phyloP scores from a whole-genome alignment of 2,888 invertebrate species.

The Drosophila recens region DNA sequence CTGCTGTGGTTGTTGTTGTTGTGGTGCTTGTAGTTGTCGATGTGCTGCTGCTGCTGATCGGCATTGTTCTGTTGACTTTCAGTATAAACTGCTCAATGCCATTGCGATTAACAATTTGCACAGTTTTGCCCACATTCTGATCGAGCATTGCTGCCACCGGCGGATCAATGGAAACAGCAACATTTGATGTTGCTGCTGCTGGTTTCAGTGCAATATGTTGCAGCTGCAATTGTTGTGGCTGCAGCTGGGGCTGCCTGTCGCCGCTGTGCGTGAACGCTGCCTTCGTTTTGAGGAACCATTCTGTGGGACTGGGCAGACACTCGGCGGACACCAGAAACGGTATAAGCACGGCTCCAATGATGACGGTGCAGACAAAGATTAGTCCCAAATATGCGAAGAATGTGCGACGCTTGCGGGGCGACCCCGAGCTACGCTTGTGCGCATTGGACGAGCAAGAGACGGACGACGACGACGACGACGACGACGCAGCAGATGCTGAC shows the following conservation, averaged over 20 bases:
- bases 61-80: slow-evolving; percentile 71
- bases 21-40: slow-evolving; percentile 26
- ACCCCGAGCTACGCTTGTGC: slow-evolving; percentile 36
- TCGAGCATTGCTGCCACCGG: slow-evolving; percentile 46
- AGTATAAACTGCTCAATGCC: slow-evolving; percentile 79
- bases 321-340: slow-evolving; percentile 84
- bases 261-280: slow-evolving; percentile 74
- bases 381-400: slow-evolving; percentile 84
- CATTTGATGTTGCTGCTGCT: not conserved
- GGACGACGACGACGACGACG: slow-evolving; percentile 5
- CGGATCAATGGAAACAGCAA: not conserved
- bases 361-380: slow-evolving; percentile 84
- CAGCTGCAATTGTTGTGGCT: slow-evolving; percentile 19
- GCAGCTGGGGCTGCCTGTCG: slow-evolving; percentile 17
- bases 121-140: slow-evolving; percentile 75
- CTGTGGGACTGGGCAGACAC: slow-evolving; percentile 83
- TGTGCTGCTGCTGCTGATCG: slow-evolving; percentile 19
- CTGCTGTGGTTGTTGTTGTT: slow-evolving; percentile 10
- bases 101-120: slow-evolving; percentile 77
- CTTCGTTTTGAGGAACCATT: slow-evolving; percentile 84
- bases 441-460: slow-evolving; percentile 11
- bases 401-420: slow-evolving; percentile 76
- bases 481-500: slow-evolving; percentile 50
- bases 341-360: slow-evolving; percentile 84
- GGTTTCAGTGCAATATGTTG: not conserved